Evolutionary conservation across 2,888 invertebrate genomes (phyloP).

Genomic region (Noctua comes): DNA sequence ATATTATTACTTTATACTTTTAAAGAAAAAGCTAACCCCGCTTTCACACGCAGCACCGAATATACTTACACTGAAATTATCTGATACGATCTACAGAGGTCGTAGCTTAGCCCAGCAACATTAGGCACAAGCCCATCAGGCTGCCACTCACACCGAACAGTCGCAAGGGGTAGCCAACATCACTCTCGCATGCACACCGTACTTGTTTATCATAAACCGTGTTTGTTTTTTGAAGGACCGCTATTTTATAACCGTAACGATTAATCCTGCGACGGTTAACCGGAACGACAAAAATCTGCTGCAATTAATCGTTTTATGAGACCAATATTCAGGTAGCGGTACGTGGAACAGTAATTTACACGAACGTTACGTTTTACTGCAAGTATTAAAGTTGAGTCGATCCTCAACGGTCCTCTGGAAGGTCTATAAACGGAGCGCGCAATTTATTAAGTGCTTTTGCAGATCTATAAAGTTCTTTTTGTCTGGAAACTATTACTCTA

Average conservation of each 20-base stretch:
- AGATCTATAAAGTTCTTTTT: slow-evolving; percentile 7
- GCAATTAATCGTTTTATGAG: slow-evolving; percentile 47
- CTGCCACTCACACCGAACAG: slow-evolving; percentile 51
- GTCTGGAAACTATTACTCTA: slow-evolving; percentile 17
- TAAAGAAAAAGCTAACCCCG: neutral
- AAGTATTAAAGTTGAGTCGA: slow-evolving; percentile 23
- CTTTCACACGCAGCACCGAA: neutral
- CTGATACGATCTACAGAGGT: slow-evolving; percentile 33
- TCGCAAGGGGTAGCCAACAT: slow-evolving; percentile 57
- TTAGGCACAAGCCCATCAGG: slow-evolving; percentile 68
- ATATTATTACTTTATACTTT: neutral
- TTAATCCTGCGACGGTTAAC: slow-evolving; percentile 35
- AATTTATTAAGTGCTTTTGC: slow-evolving; percentile 21
- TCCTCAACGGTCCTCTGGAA: neutral
- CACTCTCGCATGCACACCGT: slow-evolving; percentile 50
- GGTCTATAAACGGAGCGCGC: neutral
- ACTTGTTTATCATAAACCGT: slow-evolving; percentile 47
- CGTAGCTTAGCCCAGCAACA: slow-evolving; percentile 29
- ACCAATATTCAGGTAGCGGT: slow-evolving; percentile 34
- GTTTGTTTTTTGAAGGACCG: slow-evolving; percentile 47
- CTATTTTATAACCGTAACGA: slow-evolving; percentile 19
- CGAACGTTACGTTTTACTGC: slow-evolving; percentile 41
- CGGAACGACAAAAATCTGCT: slow-evolving; percentile 18
- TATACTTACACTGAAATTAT: slow-evolving; percentile 28
- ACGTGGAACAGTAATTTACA: slow-evolving; percentile 34